Evolutionary conservation across 2,113 vertebrate genomes (phyloP), one percentile per base, ranked within the genome.

Genomic region (Lonchura striata): DNA sequence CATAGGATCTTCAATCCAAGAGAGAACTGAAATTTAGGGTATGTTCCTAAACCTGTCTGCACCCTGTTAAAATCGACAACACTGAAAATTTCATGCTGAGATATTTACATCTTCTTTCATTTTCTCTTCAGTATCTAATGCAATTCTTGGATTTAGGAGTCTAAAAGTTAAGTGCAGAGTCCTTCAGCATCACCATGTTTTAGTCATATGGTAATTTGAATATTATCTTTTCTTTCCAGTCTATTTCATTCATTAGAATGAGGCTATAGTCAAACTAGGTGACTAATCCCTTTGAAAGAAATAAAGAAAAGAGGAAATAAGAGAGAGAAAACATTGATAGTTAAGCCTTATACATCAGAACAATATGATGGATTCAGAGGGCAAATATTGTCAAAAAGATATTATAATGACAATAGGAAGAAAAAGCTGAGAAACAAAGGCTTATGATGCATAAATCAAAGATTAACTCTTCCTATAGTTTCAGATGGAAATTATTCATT

Each of bases 401-500:
- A 50, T 78, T 21, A 27, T 53, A 80, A 71, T 71, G 35, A 85
- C 80, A 88, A 95, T 60, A 68, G 47, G 50, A 92, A 85, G 9
- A 86, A 91, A 96, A 95, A 84, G 5, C 15, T 70, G 20, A 21
- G 16, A 35, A 78, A 65, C 61, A 95, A 92, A 60, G 11, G 21
- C 27, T 76, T 65, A 30, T 39, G 39, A 80, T 89, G 33, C 65
- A 64, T 37, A 69, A 68, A 56, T 82, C 88, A 80, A 71, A 84
- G 11, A 56, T 59, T 92, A 71, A 9, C 9, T 44, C 92, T 92
- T 59, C n/a, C 11, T 88, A 39, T n/a, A 90, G 8, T 7, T 91
- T 96, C 57, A 71, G 52, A 79, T 35, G 53, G 59, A 79, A 86
- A 88, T 41, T 93, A 35, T 49, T 81, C 42, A 64, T 90, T 91